Conservation (phyloP, 2,888 invertebrate species). For the Drosophila acutilabella region DNA sequence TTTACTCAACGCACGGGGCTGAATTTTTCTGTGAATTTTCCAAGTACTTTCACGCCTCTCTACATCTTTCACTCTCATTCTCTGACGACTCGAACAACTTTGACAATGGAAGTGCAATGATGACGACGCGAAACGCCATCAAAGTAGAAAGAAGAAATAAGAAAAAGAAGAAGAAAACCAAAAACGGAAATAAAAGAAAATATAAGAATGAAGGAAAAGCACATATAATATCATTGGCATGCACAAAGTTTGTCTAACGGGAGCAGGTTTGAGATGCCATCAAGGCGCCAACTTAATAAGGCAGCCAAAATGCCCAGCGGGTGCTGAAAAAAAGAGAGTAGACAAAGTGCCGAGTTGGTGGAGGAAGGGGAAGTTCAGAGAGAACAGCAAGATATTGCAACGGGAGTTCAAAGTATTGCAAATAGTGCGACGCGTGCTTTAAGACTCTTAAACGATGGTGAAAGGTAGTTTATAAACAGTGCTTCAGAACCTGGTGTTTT, state of each 20-base stretch:
- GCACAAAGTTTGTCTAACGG: conserved; percentile 62
- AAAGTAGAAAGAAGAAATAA: conserved; percentile 19
- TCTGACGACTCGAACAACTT: conserved; percentile 52
- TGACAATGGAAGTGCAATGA: conserved; percentile 75
- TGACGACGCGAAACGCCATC: conserved; percentile 46
- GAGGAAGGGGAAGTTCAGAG: background rate
- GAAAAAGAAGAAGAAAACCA: conserved; percentile 13
- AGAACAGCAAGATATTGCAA: conserved; percentile 6
- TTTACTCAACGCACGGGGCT: conserved; percentile 50
- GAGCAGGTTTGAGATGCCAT: conserved; percentile 53
- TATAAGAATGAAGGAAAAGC: conserved; percentile 8
- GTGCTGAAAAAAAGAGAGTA: conserved; percentile 38
- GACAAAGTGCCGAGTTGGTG: background rate
- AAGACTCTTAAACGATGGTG: conserved; percentile 8
- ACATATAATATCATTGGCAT: conserved; percentile 61
- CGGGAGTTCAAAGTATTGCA: conserved; percentile 11
- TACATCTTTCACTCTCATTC: conserved; percentile 4
- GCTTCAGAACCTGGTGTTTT: no score
- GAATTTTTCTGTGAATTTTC: conserved; percentile 40
- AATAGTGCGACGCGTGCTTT: conserved; percentile 28
- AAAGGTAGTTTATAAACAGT: background rate
- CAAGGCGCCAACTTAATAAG: conserved; percentile 78
- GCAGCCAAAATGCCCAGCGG: conserved; percentile 72
- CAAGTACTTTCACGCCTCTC: conserved; percentile 28
- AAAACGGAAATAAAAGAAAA: conserved; percentile 6